Evolutionary conservation across 2,797 vertebrate genomes (phyloP), one percentile per base, ranked within the genome.

Genomic region (Clamator glandarius): DNA sequence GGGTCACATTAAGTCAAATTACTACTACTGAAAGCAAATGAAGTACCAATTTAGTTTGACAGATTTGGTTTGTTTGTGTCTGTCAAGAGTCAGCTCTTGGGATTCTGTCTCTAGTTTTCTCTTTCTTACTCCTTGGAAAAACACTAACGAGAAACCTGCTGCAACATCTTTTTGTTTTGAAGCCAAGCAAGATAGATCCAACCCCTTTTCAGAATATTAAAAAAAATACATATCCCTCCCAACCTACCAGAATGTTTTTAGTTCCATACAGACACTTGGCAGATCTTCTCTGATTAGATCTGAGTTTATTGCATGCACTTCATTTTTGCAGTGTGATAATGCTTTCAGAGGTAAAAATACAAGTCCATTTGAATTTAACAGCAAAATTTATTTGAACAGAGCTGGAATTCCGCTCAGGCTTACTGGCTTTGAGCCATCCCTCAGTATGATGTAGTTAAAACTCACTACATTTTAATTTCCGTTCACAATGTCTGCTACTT

Each of bases 361-460:
- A 70, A 81, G 25, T 41, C 35, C 11, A 13, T 64, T 61, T 66
- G 44, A 92, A 82, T 19, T 26, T 36, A 72, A 73, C 21, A 66
- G 23, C 10, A 76, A 82, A 58, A 78, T 54, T 78, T 48, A 72
- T 33, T 76, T 35, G 28, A 26, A 67, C 20, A 54, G 57, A 84
- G 8, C 13, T 74, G 18, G 17, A 87, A 66, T 69, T 92, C 84
- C 75, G 79, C 36, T 50, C 33, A 51, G 35, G 48, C 35, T 89
- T 89, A 26, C 18, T 42, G 41, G 33, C 36, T 52, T 20, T 46
- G 44, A 81, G 23, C 73, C 2, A 8, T 44, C 18, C 39, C 42
- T 10, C 35, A 74, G 29, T 15, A 51, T 0, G 0, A 72, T 3
- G 3, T 6, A 26, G 12, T 68, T 41, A 44, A 59, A 55, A 74